These are phyloP conservation scores for Erythrolamprus reginae DNA, from an alignment of 2,113 vertebrate species.

Conservation along the genomic window DNA sequence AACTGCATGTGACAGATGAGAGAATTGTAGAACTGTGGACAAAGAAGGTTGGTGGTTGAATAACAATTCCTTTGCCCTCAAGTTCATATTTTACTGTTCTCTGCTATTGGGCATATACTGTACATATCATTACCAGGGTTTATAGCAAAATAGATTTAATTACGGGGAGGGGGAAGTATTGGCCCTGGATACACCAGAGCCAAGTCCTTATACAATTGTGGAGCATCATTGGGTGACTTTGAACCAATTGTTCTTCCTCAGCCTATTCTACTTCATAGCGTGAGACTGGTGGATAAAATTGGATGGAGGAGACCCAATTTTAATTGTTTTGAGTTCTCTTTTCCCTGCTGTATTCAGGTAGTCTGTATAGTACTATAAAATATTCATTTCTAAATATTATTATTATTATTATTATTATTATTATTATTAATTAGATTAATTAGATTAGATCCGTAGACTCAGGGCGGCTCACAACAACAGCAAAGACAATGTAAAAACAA, in stretches of 20 bases:
- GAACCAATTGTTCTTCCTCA: not conserved
- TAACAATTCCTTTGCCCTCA: not conserved
- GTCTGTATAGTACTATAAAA: not conserved
- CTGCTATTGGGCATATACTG: not conserved
- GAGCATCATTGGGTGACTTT: not conserved
- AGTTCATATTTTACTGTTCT: not conserved
- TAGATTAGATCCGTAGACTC: too few species aligned
- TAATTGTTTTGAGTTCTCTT: not conserved
- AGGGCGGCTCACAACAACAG: too few species aligned
- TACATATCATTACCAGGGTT: not conserved
- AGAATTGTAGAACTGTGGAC: not conserved
- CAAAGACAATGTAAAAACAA: too few species aligned
- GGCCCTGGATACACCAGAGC: not conserved
- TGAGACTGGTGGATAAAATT: not conserved
- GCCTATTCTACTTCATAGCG: not conserved
- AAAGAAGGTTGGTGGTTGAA: not conserved
- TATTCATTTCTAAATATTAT: not conserved
- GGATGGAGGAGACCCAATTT: not conserved
- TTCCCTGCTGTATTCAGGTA: not conserved
- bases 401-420: too few species aligned
- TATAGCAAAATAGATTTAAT: not conserved
- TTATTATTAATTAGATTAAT: too few species aligned
- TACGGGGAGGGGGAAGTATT: not conserved
- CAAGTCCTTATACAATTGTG: not conserved
- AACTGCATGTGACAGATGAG: not conserved